These are phyloP conservation scores for Triplophysa rosa DNA, from an alignment of 2,113 vertebrate genomes.

Conservation along the genomic window DNA sequence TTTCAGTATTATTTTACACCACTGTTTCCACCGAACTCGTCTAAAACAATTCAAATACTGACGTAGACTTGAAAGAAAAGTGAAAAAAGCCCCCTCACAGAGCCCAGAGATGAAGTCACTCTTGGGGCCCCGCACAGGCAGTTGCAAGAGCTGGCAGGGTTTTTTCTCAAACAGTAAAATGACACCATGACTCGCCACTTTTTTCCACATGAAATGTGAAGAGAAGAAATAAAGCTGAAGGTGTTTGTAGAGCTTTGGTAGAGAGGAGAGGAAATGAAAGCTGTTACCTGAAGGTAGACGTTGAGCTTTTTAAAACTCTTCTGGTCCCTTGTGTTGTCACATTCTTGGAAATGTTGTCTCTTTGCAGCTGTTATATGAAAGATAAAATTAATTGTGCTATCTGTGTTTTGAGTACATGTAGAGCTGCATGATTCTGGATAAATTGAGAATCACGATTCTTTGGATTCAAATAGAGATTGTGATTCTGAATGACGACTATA, in stretches of 20 bases:
- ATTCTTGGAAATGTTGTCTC: neutral
- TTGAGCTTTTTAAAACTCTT: slow-evolving; percentile 37
- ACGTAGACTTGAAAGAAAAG: neutral
- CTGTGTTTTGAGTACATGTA: slow-evolving; percentile 64
- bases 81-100: slow-evolving; percentile 6
- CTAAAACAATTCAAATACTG: neutral
- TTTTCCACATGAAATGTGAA: slow-evolving; percentile 72
- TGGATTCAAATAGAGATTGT: too few species aligned
- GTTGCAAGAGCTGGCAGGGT: slow-evolving; percentile 68
- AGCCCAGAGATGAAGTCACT: slow-evolving; percentile 46
- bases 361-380: slow-evolving; percentile 45
- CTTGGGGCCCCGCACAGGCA: slow-evolving; percentile 33
- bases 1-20: slow-evolving; percentile 42
- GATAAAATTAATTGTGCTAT: slow-evolving; percentile 14
- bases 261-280: neutral
- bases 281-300: slow-evolving; percentile 21
- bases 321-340: slow-evolving; percentile 30
- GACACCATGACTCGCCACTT: slow-evolving; percentile 72
- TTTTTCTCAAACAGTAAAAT: slow-evolving; percentile 70
- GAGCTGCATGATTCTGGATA: slow-evolving; percentile 51
- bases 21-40: slow-evolving; percentile 1
- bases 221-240: slow-evolving; percentile 74
- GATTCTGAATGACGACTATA: too few species aligned
- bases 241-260: slow-evolving; percentile 17
- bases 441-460: too few species aligned